A percentile compares a stretch with the other conserved stretches of the same genome.
These are phyloP conservation scores for Melanocharis versteri DNA, from an alignment of 2,113 vertebrate species.

Conservation along the genomic window DNA sequence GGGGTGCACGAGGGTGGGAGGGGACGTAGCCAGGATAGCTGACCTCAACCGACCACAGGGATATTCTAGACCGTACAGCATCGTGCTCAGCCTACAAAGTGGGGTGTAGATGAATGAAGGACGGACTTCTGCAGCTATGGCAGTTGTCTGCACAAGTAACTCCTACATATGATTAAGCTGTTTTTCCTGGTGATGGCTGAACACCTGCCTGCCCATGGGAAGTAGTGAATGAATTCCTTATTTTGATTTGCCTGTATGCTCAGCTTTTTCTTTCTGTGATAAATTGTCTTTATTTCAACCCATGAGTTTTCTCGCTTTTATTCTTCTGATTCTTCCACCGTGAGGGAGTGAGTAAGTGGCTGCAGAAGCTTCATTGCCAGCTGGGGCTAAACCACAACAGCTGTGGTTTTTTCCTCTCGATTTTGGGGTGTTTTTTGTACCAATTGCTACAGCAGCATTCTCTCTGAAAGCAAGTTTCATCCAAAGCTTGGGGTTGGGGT, in stretches of 20 bases:
- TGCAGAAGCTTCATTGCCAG: not conserved
- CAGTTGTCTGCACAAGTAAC: not conserved
- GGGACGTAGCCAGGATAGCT: too few relatives aligned
- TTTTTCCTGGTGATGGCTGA: not conserved
- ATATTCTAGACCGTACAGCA: not conserved
- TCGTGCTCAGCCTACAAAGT: not conserved
- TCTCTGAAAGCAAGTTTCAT: not conserved
- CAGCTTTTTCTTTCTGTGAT: not conserved
- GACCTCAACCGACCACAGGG: not conserved
- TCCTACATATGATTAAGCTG: accelerated
- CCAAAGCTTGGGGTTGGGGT: not conserved
- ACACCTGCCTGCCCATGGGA: not conserved
- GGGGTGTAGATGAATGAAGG: not conserved
- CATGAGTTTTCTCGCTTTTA: not conserved
- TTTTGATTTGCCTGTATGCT: not conserved
- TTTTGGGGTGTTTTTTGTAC: not conserved
- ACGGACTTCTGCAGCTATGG: not conserved
- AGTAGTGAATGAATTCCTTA: not conserved
- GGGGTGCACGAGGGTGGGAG: not conserved
- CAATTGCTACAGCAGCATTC: not conserved
- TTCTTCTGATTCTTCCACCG: not conserved
- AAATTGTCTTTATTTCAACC: not conserved
- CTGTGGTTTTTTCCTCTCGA: accelerated
- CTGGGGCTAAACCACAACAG: not conserved
- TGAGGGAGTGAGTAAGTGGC: not conserved